A percentile compares a stretch with the other conserved stretches of the same genome.
Evolutionary conservation across 1,140 invertebrate genomes (phyloP).

Genomic region (Drosophila bifasciata): DNA sequence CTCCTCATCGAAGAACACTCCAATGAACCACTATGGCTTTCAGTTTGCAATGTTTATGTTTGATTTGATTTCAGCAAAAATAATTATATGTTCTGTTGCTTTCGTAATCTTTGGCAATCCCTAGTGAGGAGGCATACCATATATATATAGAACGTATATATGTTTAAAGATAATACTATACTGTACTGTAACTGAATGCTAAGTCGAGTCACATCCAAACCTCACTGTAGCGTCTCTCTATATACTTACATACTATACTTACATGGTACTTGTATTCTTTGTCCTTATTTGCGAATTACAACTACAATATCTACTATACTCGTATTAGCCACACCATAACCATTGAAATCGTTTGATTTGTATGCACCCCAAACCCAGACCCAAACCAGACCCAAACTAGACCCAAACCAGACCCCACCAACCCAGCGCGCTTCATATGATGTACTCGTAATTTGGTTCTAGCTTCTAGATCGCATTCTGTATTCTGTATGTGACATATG

Average conservation of each 20-base stretch:
- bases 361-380: slow-evolving; percentile 56
- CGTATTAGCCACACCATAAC: slow-evolving; percentile 47
- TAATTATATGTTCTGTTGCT: slow-evolving; percentile 72
- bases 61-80: slow-evolving; percentile 75
- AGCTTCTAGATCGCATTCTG: slow-evolving; percentile 36
- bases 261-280: slow-evolving; percentile 56
- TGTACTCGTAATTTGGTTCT: slow-evolving; percentile 53
- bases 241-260: slow-evolving; percentile 47
- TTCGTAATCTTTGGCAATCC: slow-evolving; percentile 72
- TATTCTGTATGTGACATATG: slow-evolving; percentile 73
- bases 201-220: slow-evolving; percentile 48
- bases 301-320: slow-evolving; percentile 36
- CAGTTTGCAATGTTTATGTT: slow-evolving; percentile 70
- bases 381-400: not conserved
- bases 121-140: slow-evolving; percentile 62
- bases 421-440: slow-evolving; percentile 65
- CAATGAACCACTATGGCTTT: slow-evolving; percentile 71
- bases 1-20: slow-evolving; percentile 49
- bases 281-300: slow-evolving; percentile 70
- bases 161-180: slow-evolving; percentile 23
- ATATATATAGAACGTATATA: slow-evolving; percentile 26
- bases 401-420: slow-evolving; percentile 10
- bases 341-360: slow-evolving; percentile 52
- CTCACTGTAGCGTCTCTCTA: slow-evolving; percentile 46
- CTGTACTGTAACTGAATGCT: slow-evolving; percentile 66